Percentiles rank a stretch among this genome's conserved stretches.
These are phyloP conservation scores for Alexandromys fortis DNA, from an alignment of 2,113 vertebrate genomes.

Conservation along the genomic window DNA sequence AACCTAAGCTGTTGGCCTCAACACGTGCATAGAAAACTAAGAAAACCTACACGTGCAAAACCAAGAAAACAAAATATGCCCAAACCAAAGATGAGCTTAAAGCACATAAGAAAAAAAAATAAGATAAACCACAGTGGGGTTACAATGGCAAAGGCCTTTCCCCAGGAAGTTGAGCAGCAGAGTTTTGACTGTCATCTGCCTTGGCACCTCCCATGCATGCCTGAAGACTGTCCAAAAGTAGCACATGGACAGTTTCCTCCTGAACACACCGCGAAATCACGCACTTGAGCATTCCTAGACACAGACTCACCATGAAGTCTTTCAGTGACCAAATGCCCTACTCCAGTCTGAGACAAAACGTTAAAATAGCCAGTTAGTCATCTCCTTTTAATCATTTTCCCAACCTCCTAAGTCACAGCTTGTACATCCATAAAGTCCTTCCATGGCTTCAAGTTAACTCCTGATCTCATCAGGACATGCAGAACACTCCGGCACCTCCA, in stretches of 20 bases:
- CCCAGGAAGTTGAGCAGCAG: background rate
- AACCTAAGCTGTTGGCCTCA: background rate
- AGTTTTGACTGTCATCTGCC: background rate
- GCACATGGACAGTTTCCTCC: background rate
- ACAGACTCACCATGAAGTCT: background rate
- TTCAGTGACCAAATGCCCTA: background rate
- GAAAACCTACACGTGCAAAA: background rate
- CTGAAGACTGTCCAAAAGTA: background rate
- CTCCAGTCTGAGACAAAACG: background rate
- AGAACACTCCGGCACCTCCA: background rate
- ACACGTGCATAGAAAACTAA: background rate
- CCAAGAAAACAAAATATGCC: background rate
- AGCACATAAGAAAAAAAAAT: background rate
- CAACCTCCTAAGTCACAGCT: background rate
- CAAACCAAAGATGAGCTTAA: background rate
- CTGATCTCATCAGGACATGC: background rate
- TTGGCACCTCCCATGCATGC: background rate
- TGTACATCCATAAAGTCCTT: background rate
- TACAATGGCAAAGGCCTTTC: background rate
- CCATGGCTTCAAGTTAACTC: background rate
- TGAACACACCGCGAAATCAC: background rate
- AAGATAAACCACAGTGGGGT: background rate
- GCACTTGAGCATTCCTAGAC: constrained; percentile 48
- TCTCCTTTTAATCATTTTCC: constrained; percentile 2
- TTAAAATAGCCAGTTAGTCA: constrained; percentile 41